Conservation (phyloP, 1,140 invertebrate genomes). For the Galendromus occidentalis region DNA sequence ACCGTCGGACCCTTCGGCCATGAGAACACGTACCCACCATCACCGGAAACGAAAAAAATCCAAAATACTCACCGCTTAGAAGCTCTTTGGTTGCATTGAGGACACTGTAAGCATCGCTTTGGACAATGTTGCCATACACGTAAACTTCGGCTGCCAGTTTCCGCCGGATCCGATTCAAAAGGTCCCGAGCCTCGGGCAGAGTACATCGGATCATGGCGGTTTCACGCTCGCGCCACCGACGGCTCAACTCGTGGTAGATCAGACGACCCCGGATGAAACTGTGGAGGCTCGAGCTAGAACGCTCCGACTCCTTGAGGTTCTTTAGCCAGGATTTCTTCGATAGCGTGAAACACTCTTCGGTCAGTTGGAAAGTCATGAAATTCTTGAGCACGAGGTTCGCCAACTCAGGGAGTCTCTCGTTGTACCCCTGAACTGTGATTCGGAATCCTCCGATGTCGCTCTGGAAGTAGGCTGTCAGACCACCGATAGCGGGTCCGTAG, state of each 20-base stretch:
- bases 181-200: neutral
- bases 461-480: slow-evolving; percentile 5
- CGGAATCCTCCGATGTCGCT: slow-evolving; percentile 5
- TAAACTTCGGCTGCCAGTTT: slow-evolving; percentile 7
- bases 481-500: neutral
- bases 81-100: slow-evolving; percentile 7
- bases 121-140: neutral
- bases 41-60: no score
- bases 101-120: neutral
- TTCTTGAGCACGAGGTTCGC: neutral
- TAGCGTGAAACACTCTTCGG: slow-evolving; percentile 1
- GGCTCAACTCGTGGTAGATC: neutral
- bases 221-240: neutral
- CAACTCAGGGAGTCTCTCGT: neutral
- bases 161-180: neutral
- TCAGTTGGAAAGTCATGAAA: slow-evolving; percentile 3
- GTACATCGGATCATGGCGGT: slow-evolving; percentile 4
- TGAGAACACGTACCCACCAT: no score
- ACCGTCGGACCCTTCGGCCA: no score
- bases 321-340: slow-evolving; percentile 2
- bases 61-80: neutral
- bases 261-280: neutral
- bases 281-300: neutral
- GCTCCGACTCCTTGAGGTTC: slow-evolving; percentile 9
- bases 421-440: neutral